phyloP scores from a whole-genome alignment of 1,140 invertebrate species.

The Kradibia gibbosae region DNA sequence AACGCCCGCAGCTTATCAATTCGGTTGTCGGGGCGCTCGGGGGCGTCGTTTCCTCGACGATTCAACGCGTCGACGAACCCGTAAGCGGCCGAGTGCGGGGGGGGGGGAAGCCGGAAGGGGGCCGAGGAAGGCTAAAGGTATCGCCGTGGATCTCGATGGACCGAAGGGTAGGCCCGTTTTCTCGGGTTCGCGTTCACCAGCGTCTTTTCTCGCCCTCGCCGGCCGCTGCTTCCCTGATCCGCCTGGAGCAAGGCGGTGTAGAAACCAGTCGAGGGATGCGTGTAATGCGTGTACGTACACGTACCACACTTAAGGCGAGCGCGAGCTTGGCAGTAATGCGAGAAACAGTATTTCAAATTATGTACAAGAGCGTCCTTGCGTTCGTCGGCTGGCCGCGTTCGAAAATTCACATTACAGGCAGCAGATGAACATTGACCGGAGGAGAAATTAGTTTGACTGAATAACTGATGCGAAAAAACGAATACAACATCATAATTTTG shows the following conservation, averaged over 20 bases:
- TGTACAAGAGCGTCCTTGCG: no score
- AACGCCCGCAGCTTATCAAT: no score
- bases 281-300: conserved; percentile 70
- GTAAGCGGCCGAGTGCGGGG: no score
- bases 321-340: no score
- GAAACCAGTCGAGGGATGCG: conserved; percentile 70
- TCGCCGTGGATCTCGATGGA: neutral
- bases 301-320: conserved; percentile 66
- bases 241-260: conserved; percentile 68
- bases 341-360: no score
- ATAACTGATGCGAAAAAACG: no score
- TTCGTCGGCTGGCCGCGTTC: no score
- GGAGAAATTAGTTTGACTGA: no score
- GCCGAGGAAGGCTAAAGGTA: neutral
- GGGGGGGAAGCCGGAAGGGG: neutral
- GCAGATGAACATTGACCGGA: no score
- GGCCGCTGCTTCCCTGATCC: conserved; percentile 66
- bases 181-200: neutral
- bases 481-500: no score
- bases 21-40: no score
- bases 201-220: neutral
- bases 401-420: no score
- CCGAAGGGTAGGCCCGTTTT: neutral
- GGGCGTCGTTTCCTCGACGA: neutral
- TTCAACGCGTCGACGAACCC: neutral